Conservation (phyloP, 2,888 invertebrate species). For the Lasioglossum malachurum region DNA sequence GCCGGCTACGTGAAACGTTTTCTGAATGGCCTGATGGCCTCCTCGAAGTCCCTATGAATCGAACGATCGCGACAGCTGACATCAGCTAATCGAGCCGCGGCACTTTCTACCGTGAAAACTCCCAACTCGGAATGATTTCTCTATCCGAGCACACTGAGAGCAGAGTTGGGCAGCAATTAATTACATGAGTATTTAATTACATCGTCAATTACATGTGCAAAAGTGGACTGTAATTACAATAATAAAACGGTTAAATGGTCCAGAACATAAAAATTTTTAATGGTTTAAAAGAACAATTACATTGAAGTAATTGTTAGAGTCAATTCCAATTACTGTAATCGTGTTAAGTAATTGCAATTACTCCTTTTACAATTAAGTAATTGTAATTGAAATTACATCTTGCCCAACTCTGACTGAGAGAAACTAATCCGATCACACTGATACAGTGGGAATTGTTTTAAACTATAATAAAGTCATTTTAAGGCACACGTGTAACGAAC, state of each 20-base stretch:
- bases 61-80: conserved; percentile 21
- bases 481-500: neutral
- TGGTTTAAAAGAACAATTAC: no score
- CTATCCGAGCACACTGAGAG: neutral
- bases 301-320: no score
- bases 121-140: neutral
- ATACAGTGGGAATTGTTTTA: neutral
- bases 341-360: no score
- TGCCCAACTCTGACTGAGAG: neutral
- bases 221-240: no score
- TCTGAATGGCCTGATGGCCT: conserved; percentile 51
- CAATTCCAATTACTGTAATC: no score
- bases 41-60: conserved; percentile 51
- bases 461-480: neutral
- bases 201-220: no score
- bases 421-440: neutral
- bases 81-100: conserved; percentile 34
- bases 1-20: conserved; percentile 62
- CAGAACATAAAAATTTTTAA: no score
- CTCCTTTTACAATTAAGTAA: no score
- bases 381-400: no score
- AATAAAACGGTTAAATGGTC: no score
- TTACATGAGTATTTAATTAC: no score
- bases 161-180: no score
- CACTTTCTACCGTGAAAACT: conserved; percentile 6